Evolutionary conservation across 2,797 vertebrate genomes (phyloP).

Genomic region (Rhincodon typus): DNA sequence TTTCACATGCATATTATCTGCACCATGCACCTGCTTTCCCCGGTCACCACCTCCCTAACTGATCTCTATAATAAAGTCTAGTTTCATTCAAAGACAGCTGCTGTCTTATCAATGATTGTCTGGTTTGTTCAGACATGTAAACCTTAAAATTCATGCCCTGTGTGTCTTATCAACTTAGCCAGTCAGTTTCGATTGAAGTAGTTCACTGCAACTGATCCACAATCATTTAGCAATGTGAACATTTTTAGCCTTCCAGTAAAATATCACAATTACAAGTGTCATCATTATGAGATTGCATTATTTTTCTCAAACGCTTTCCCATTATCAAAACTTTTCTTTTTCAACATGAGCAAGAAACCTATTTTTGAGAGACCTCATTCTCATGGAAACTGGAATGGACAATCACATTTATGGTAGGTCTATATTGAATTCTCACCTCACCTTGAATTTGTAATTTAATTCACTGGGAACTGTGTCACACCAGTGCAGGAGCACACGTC

Average conservation of each 20-base stretch:
- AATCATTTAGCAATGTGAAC: background rate
- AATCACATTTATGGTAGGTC: background rate
- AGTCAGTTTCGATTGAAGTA: background rate
- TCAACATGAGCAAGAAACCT: background rate
- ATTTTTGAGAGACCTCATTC: background rate
- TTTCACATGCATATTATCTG: background rate
- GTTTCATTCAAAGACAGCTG: background rate
- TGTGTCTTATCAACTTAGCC: background rate
- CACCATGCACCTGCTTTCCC: background rate
- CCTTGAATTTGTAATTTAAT: background rate
- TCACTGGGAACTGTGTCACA: background rate
- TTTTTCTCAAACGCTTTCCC: background rate
- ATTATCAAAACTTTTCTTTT: background rate
- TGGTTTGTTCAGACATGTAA: constrained; percentile 24
- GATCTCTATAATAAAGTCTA: background rate
- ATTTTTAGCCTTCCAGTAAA: background rate
- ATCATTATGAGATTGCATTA: background rate
- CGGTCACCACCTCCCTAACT: background rate
- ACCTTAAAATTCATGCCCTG: background rate
- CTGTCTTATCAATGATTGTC: constrained; percentile 3
- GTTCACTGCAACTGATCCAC: background rate
- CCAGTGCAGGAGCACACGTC: background rate
- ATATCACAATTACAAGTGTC: background rate
- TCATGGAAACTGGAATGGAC: no score
- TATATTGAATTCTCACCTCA: background rate